Evolutionary conservation across 2,888 invertebrate species (phyloP).

Genomic region (Craniophora ligustri): DNA sequence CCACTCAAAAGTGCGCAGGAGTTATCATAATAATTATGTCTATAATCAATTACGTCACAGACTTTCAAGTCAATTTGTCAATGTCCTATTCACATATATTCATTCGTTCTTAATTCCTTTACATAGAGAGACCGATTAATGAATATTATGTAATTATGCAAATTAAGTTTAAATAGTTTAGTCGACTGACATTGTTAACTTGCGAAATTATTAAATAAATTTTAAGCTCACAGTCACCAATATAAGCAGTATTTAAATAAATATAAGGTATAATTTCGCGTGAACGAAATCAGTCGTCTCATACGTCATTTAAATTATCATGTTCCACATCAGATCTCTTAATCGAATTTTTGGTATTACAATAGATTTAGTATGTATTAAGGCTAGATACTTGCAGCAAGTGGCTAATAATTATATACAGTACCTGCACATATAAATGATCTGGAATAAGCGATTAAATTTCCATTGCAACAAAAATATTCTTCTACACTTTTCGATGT

Average conservation of each 20-base stretch:
- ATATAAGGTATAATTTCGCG: conserved; percentile 1
- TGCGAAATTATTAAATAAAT: conserved; percentile 21
- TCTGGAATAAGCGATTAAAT: no score
- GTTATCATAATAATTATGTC: conserved; percentile 28
- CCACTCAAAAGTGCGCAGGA: background rate
- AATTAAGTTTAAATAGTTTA: conserved; percentile 10
- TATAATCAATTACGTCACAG: conserved; percentile 47
- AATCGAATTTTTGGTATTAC: conserved; percentile 40
- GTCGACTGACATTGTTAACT: conserved; percentile 24
- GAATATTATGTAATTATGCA: conserved; percentile 32
- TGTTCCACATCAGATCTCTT: conserved; percentile 48
- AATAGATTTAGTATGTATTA: conserved; percentile 4
- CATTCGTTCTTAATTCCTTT: conserved; percentile 24
- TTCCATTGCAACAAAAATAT: no score
- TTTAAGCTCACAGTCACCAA: conserved; percentile 40
- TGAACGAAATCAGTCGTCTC: conserved; percentile 32
- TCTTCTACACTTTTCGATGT: no score
- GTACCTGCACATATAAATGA: no score
- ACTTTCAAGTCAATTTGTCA: conserved; percentile 18
- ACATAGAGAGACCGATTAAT: conserved; percentile 30
- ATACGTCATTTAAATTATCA: conserved; percentile 8
- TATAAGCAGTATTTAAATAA: conserved; percentile 34
- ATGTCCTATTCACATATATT: conserved; percentile 24
- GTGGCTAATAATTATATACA: no score
- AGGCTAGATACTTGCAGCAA: background rate